Evolutionary conservation across 2,888 invertebrate species (phyloP).

Genomic region (Hoplodrina blanda): DNA sequence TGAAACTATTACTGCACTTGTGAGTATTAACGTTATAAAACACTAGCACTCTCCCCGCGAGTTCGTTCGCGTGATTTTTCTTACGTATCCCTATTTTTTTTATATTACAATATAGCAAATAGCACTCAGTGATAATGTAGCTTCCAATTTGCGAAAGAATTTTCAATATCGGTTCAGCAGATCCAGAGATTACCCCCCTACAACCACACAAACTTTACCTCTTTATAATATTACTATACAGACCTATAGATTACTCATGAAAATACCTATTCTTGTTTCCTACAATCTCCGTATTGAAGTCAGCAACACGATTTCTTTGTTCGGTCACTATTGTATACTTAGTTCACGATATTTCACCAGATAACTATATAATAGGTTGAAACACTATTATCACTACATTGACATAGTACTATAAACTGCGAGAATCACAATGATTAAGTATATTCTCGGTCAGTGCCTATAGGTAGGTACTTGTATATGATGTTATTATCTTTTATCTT

Average conservation of each 20-base stretch:
- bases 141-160: too few species aligned
- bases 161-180: too few species aligned
- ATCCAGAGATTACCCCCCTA: too few species aligned
- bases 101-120: too few species aligned
- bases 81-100: too few species aligned
- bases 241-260: too few species aligned
- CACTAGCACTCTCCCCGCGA: too few species aligned
- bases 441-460: neutral
- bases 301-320: slow-evolving; percentile 11
- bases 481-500: slow-evolving; percentile 27
- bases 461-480: neutral
- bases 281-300: neutral
- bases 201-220: too few species aligned
- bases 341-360: neutral
- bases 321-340: neutral
- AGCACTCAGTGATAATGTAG: too few species aligned
- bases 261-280: neutral
- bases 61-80: too few species aligned
- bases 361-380: neutral
- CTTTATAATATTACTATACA: too few species aligned
- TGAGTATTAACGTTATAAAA: neutral
- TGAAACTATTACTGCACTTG: neutral
- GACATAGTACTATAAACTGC: neutral
- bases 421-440: neutral
- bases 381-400: neutral